Conservation (phyloP, 2,113 vertebrate genomes). For the Psilopsiagon aurifrons region DNA sequence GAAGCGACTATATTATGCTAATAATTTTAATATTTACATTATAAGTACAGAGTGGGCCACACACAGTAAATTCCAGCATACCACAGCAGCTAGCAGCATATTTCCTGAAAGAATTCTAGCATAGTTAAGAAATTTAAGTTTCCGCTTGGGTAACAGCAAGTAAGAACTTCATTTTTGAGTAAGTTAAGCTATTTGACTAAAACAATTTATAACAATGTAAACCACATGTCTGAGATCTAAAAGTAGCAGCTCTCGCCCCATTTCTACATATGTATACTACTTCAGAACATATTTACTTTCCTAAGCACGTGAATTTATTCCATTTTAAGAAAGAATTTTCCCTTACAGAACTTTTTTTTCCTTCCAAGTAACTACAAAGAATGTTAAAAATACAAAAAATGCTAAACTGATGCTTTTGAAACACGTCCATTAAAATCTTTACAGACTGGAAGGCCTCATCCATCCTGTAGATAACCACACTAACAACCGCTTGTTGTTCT, state of each 20-base stretch:
- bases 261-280: background rate
- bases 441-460: slow-evolving; percentile 34
- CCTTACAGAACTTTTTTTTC: background rate
- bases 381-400: slow-evolving; percentile 5
- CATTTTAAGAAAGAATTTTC: background rate
- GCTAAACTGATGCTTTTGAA: slow-evolving; percentile 9
- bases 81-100: background rate
- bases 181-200: background rate
- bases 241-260: background rate
- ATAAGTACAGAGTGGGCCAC: background rate
- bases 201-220: background rate
- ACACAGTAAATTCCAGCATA: background rate
- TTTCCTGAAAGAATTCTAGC: background rate
- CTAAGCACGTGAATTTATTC: background rate
- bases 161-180: background rate
- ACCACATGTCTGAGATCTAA: background rate
- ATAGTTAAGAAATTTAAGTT: background rate
- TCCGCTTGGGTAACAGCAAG: background rate
- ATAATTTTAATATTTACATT: background rate
- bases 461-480: slow-evolving; percentile 9
- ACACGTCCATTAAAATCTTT: slow-evolving; percentile 12
- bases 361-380: background rate
- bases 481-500: slow-evolving; percentile 43
- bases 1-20: background rate
- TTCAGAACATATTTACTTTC: background rate